Conservation (phyloP, 2,797 vertebrate genomes). For the Manis crassicaudata region DNA sequence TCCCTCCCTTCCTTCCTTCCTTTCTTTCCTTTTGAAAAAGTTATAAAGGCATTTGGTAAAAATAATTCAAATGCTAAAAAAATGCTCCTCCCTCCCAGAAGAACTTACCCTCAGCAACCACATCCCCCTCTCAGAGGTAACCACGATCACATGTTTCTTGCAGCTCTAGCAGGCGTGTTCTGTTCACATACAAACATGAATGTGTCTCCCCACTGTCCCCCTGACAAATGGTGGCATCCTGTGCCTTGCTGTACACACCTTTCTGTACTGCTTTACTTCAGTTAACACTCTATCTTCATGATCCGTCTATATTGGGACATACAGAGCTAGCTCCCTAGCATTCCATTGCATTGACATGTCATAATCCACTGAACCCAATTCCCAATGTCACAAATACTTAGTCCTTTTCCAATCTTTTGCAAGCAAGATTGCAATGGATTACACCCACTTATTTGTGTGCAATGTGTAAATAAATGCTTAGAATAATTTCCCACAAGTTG, state of each 20-base stretch:
- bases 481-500: neutral
- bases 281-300: neutral
- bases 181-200: neutral
- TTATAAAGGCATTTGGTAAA: neutral
- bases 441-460: neutral
- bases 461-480: neutral
- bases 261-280: neutral
- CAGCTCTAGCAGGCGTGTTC: neutral
- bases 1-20: no score
- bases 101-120: neutral
- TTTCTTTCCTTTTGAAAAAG: conserved; percentile 1
- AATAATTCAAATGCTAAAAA: neutral
- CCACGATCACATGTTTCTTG: fast-evolving
- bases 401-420: neutral
- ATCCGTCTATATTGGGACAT: neutral
- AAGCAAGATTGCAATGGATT: neutral
- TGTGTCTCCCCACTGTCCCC: neutral
- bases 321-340: neutral
- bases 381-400: neutral
- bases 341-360: neutral
- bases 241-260: neutral
- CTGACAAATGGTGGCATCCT: neutral
- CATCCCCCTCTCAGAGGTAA: neutral
- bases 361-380: neutral
- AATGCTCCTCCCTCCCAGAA: neutral